Evolutionary conservation across 1,140 invertebrate genomes (phyloP).

Genomic region (Pseudobourletiella spinata): DNA sequence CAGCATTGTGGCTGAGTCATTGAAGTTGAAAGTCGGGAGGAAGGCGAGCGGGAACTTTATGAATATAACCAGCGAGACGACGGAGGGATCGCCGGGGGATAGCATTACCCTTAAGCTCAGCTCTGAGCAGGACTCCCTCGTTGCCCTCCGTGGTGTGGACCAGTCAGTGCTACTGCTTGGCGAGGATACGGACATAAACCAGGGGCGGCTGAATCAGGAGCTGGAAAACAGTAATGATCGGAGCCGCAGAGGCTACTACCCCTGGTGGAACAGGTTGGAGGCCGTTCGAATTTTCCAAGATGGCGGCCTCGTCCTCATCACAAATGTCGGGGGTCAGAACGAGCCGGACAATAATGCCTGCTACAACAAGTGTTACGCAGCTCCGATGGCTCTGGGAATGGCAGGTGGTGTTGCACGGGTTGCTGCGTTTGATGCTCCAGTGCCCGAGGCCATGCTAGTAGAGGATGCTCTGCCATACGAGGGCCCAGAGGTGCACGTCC

Average conservation of each 20-base stretch:
- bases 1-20: background rate
- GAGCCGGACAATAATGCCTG: background rate
- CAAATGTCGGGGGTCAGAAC: conserved; percentile 10
- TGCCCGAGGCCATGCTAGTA: background rate
- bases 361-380: background rate
- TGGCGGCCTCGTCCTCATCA: conserved; percentile 10
- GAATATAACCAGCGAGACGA: background rate
- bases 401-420: background rate
- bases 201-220: background rate
- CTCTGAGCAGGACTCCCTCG: background rate
- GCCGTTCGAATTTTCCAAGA: conserved; percentile 19
- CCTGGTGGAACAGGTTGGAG: conserved; percentile 6
- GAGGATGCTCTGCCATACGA: background rate
- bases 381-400: background rate
- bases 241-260: background rate
- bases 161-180: conserved; percentile 16
- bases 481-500: background rate
- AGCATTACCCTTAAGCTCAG: background rate
- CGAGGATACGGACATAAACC: background rate
- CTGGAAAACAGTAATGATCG: too few species aligned
- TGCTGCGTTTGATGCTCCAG: background rate
- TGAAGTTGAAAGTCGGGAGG: background rate
- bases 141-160: conserved; percentile 17
- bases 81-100: background rate
- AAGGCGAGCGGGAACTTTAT: background rate